phyloP scores from a whole-genome alignment of 2,797 vertebrate genomes.

The Bovichtus diacanthus region DNA sequence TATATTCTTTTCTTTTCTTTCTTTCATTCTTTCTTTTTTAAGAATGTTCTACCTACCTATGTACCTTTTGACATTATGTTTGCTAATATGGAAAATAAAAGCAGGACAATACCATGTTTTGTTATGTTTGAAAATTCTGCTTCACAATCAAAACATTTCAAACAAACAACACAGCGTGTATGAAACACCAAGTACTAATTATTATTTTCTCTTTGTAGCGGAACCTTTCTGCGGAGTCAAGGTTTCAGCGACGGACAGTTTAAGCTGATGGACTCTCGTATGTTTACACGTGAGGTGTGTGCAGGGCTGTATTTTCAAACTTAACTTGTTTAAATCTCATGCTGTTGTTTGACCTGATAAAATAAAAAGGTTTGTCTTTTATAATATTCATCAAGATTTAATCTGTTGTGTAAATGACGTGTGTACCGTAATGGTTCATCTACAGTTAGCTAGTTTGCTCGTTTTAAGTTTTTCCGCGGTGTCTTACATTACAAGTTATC shows the following conservation, averaged over 20 bases:
- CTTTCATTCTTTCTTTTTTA: too few relatives aligned
- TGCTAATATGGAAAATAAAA: too few relatives aligned
- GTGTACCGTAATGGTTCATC: fast-evolving
- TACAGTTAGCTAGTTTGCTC: slow-evolving; percentile 8
- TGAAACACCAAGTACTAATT: background rate
- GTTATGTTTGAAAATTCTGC: too few relatives aligned
- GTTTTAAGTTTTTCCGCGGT: background rate
- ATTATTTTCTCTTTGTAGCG: background rate
- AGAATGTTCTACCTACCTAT: too few relatives aligned
- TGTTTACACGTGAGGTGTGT: slow-evolving; percentile 79
- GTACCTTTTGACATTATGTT: too few relatives aligned
- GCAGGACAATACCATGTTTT: too few relatives aligned
- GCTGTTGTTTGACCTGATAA: fast-evolving
- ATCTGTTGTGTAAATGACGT: background rate
- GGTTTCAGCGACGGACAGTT: slow-evolving; percentile 31
- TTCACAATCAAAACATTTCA: too few relatives aligned
- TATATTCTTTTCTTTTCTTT: too few relatives aligned
- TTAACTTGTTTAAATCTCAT: background rate
- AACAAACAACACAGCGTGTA: background rate
- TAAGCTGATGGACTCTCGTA: slow-evolving; percentile 37
- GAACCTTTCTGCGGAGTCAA: slow-evolving; percentile 41
- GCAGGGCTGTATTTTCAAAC: background rate
- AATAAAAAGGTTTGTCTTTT: slow-evolving; percentile 20
- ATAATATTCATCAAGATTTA: background rate
- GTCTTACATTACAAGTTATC: background rate